A percentile compares a stretch with the other conserved stretches of the same genome.
phyloP scores from a whole-genome alignment of 2,113 vertebrate species.

The Oryzias celebensis region DNA sequence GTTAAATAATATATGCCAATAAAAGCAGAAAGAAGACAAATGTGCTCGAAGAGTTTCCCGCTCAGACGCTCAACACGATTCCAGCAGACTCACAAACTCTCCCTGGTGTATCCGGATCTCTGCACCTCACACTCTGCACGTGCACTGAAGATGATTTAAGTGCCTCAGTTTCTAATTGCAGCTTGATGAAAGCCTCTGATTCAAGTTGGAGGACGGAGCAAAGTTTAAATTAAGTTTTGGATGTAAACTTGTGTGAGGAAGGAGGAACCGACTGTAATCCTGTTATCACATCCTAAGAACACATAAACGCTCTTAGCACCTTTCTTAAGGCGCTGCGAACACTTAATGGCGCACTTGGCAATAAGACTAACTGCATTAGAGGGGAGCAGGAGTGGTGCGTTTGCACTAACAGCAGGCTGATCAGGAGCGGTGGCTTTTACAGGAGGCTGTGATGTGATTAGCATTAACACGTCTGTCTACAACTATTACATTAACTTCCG shows the following conservation, averaged over 20 bases:
- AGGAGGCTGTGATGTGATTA: conserved; percentile 51
- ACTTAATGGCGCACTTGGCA: conserved; percentile 30
- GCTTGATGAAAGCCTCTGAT: conserved; percentile 1
- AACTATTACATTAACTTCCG: conserved; percentile 51
- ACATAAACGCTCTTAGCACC: conserved; percentile 54
- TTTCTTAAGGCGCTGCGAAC: conserved; percentile 52
- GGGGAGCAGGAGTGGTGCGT: conserved; percentile 38
- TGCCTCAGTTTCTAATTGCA: conserved; percentile 11
- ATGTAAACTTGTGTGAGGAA: conserved; percentile 41
- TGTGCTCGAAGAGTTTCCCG: no score
- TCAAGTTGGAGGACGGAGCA: conserved; percentile 22
- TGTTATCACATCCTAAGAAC: conserved; percentile 47
- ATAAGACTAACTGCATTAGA: conserved; percentile 57
- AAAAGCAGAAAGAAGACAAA: no score
- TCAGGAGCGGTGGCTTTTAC: conserved; percentile 29
- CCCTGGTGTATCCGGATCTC: not conserved
- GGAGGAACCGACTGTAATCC: conserved; percentile 33
- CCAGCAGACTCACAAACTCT: no score
- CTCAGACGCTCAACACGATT: no score
- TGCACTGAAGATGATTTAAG: not conserved
- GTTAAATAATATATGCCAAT: no score
- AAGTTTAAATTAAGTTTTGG: conserved; percentile 48
- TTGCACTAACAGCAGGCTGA: conserved; percentile 33
- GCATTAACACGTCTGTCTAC: conserved; percentile 32
- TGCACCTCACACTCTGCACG: not conserved